Percentiles rank a stretch among this genome's conserved stretches.
Conservation (phyloP, 2,113 vertebrate genomes). For the Microcebus murinus region DNA sequence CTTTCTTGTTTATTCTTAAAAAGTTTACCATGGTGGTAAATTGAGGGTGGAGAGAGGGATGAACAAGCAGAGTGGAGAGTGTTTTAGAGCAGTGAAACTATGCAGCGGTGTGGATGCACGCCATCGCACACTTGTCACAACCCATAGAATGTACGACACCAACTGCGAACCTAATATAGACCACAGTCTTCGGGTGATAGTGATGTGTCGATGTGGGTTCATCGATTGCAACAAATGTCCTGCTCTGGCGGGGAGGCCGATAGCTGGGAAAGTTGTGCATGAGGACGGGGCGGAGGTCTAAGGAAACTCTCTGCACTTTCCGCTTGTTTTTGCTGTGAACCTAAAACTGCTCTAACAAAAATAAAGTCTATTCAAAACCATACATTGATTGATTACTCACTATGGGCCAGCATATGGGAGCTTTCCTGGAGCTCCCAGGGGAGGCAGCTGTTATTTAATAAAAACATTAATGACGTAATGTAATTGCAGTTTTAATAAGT, state of each 20-base stretch:
- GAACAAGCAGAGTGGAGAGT: background rate
- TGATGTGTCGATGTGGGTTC: fast-evolving
- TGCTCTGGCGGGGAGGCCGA: background rate
- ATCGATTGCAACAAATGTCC: fast-evolving
- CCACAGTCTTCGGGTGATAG: fast-evolving
- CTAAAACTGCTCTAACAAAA: background rate
- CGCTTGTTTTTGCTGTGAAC: background rate
- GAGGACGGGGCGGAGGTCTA: fast-evolving
- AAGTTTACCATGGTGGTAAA: background rate
- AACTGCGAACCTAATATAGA: fast-evolving
- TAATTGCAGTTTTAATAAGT: background rate
- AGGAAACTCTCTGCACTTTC: background rate
- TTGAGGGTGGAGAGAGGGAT: background rate
- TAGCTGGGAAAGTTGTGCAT: fast-evolving
- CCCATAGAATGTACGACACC: fast-evolving
- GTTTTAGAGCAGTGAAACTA: background rate
- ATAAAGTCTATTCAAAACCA: background rate
- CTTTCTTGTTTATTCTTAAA: background rate
- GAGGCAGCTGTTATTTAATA: background rate
- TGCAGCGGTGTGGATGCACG: fast-evolving
- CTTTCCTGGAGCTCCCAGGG: background rate
- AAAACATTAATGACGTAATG: background rate
- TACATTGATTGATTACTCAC: background rate
- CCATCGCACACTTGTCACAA: fast-evolving
- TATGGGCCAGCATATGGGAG: background rate